Evolutionary conservation across 2,797 vertebrate species (phyloP).

Genomic region (Threskiornis aethiopicus): DNA sequence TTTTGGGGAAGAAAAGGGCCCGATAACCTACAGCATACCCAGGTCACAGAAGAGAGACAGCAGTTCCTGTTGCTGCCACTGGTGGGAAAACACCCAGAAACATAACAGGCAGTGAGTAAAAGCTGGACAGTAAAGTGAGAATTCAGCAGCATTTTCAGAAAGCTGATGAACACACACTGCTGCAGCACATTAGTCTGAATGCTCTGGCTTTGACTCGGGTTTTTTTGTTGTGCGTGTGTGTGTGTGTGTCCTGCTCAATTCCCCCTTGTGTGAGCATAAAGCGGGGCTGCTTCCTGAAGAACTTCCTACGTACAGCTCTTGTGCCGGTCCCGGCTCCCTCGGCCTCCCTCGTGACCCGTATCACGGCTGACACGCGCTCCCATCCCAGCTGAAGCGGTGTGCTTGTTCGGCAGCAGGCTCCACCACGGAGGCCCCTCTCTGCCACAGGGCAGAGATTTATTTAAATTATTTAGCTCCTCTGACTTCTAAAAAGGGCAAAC

Average conservation of each 20-base stretch:
- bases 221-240: background rate
- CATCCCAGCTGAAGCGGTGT: background rate
- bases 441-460: no score
- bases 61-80: background rate
- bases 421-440: background rate
- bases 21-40: fast-evolving
- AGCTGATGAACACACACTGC: background rate
- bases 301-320: background rate
- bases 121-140: background rate
- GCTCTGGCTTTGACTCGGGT: background rate
- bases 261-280: background rate
- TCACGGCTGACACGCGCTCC: background rate
- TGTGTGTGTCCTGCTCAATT: background rate
- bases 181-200: background rate
- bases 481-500: background rate
- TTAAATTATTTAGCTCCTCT: background rate
- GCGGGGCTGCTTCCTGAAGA: slow-evolving; percentile 7
- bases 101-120: background rate
- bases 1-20: background rate
- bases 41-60: background rate
- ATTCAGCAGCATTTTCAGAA: background rate
- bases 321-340: background rate
- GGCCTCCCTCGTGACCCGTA: background rate
- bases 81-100: background rate
- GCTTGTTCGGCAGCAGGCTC: background rate